Percentiles rank a stretch among this genome's conserved stretches.
Evolutionary conservation across 2,888 invertebrate genomes (phyloP).

Genomic region (Chloroclysta siterata): DNA sequence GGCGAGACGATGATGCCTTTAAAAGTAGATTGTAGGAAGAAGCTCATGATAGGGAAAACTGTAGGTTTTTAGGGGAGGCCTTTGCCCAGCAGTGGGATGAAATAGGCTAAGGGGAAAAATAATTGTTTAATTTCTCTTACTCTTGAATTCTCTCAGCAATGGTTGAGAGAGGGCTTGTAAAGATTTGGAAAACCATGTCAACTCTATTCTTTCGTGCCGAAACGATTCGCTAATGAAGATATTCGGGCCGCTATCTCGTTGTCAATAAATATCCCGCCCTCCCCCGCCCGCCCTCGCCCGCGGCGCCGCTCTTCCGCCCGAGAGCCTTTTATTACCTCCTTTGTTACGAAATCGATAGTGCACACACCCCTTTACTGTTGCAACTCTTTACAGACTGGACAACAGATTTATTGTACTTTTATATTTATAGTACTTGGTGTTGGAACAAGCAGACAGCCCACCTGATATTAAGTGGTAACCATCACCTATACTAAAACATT

Average conservation of each 20-base stretch:
- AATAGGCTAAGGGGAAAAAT: too few relatives aligned
- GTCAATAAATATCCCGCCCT: slow-evolving; percentile 67
- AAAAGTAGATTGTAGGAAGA: too few relatives aligned
- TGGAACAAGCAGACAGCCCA: too few relatives aligned
- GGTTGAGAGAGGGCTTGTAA: too few relatives aligned
- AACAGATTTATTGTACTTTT: background rate
- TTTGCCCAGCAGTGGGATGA: too few relatives aligned
- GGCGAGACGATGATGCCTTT: too few relatives aligned
- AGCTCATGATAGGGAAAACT: too few relatives aligned
- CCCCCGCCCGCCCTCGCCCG: slow-evolving; percentile 52
- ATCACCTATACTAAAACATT: too few relatives aligned
- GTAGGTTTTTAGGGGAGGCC: too few relatives aligned
- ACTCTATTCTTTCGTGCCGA: slow-evolving; percentile 43
- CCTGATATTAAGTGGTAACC: too few relatives aligned
- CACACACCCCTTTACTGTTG: slow-evolving; percentile 32
- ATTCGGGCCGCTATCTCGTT: slow-evolving; percentile 68
- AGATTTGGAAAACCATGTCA: slow-evolving; percentile 46
- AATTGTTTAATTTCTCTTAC: too few relatives aligned
- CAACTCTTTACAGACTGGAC: slow-evolving; percentile 1
- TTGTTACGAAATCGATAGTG: slow-evolving; percentile 45
- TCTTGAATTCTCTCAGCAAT: too few relatives aligned
- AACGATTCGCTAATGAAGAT: slow-evolving; percentile 74
- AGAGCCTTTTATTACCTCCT: slow-evolving; percentile 39
- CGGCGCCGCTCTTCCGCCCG: slow-evolving; percentile 51
- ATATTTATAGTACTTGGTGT: background rate